phyloP scores from a whole-genome alignment of 1,140 invertebrate genomes.

The Archivesica marissinica region DNA sequence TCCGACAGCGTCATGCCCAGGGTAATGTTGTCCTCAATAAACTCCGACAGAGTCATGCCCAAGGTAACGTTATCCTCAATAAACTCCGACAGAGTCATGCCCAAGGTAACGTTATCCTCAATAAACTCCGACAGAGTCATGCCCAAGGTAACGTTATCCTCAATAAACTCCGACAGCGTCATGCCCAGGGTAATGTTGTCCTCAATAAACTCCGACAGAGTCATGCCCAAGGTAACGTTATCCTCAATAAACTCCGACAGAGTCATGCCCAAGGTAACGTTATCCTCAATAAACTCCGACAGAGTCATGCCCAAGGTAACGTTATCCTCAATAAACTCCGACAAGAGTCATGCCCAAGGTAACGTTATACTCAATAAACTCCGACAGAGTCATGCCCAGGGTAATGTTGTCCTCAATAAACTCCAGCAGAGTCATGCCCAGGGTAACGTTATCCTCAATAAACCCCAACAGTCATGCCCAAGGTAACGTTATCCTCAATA shows the following conservation, averaged over 20 bases:
- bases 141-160: constrained; percentile 94
- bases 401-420: constrained; percentile 96
- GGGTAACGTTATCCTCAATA: no score
- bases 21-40: constrained; percentile 97
- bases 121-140: constrained; percentile 98
- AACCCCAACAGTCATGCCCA: no score
- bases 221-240: constrained; percentile 95
- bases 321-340: no score
- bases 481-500: no score
- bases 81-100: constrained; percentile 98
- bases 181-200: constrained; percentile 94
- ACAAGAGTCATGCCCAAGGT: no score
- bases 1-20: constrained; percentile 97
- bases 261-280: constrained; percentile 96
- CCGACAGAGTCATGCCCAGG: constrained; percentile 97
- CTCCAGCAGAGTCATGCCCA: constrained; percentile 98
- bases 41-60: constrained; percentile 97
- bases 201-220: constrained; percentile 98
- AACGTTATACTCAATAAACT: constrained; percentile 98
- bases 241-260: constrained; percentile 98
- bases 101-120: constrained; percentile 94
- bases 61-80: constrained; percentile 96
- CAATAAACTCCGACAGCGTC: constrained; percentile 98
- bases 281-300: constrained; percentile 97
- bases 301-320: constrained; percentile 96